A percentile compares a stretch with the other conserved stretches of the same genome.
phyloP scores from a whole-genome alignment of 2,888 invertebrate genomes.

The Autographa pulchrina region DNA sequence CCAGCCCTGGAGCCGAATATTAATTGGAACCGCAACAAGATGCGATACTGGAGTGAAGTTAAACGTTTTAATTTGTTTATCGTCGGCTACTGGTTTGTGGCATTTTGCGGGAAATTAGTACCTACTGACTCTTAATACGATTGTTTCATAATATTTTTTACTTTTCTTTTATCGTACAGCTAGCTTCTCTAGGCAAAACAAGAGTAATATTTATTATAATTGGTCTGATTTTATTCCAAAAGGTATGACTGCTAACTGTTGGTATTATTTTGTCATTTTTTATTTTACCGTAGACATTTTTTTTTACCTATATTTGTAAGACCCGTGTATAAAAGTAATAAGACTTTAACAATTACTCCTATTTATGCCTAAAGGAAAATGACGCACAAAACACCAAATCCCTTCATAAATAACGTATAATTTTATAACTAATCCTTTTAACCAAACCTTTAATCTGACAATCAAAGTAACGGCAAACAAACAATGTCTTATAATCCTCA shows the following conservation, averaged over 20 bases:
- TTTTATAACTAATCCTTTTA: background rate
- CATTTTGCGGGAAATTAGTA: slow-evolving; percentile 26
- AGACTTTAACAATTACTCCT: too few species aligned
- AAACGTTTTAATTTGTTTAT: slow-evolving; percentile 42
- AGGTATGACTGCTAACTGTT: too few species aligned
- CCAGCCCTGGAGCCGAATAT: slow-evolving; percentile 37
- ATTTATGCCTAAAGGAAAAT: too few species aligned
- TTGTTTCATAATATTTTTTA: background rate
- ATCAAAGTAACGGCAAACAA: slow-evolving; percentile 17
- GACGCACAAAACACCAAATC: background rate
- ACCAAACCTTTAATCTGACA: slow-evolving; percentile 15
- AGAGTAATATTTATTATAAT: background rate
- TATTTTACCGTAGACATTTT: too few species aligned
- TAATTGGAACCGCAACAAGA: slow-evolving; percentile 43
- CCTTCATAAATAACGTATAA: background rate
- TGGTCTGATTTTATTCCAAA: too few species aligned
- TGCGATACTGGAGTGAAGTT: slow-evolving; percentile 35
- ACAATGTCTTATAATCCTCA: slow-evolving; percentile 8
- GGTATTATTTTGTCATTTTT: too few species aligned
- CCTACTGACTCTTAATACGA: background rate
- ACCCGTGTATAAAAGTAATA: too few species aligned
- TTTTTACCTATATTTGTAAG: too few species aligned
- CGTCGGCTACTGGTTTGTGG: slow-evolving; percentile 12
- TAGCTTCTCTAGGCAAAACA: background rate
- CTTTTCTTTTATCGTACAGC: background rate